Base-by-base conservation (phyloP, 2,113 vertebrate species). In the Centropus unirufus region DNA sequence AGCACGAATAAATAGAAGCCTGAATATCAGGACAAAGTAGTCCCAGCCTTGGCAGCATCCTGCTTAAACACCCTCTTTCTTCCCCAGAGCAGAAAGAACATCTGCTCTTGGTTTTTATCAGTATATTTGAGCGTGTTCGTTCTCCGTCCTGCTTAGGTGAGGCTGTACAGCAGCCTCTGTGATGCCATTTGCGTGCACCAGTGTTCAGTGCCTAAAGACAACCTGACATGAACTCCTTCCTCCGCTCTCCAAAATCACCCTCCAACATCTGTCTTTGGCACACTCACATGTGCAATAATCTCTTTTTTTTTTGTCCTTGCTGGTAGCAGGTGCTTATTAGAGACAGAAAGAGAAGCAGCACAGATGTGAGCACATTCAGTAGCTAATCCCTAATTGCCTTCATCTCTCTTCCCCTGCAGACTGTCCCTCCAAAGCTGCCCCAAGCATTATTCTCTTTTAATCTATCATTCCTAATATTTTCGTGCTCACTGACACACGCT, bases 281-380 rank as follows among this genome's bases (percentile, higher is more conserved):
- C 39, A 5, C 5, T 73, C 70, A 13, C 18, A 9, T 0, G 0
- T 20, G 22, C 11, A 55, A 36, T 34, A 27, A 63, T 9, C 30
- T 55, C 30, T 7, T 73, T 22, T 70, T 20, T 40, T 17, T 70
- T 19, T 40, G 12, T 7, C 55, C 46, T 19, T 0, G 0, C 51
- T 83, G 63, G n/a, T 8, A 1, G 79, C 52, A 94, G 63, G 79
- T 63, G n/a, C 39, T 76, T 34, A 26, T 46, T 7, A 46, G 12
- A 82, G 44, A 42, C 34, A 77, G 62, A 58, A 61, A 23, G 17
- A 70, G 52, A 7, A 69, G 78, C 67, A 85, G 42, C 1, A 3
- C 58, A 77, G 42, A 63, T 52, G 58, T 1, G 0, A 70, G 23
- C 3, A 29, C 1, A 13, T 11, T 21, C 55, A 66, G 82, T 16